Evolutionary conservation across 2,888 invertebrate species (phyloP).

Genomic region (Mystacides longicornis): DNA sequence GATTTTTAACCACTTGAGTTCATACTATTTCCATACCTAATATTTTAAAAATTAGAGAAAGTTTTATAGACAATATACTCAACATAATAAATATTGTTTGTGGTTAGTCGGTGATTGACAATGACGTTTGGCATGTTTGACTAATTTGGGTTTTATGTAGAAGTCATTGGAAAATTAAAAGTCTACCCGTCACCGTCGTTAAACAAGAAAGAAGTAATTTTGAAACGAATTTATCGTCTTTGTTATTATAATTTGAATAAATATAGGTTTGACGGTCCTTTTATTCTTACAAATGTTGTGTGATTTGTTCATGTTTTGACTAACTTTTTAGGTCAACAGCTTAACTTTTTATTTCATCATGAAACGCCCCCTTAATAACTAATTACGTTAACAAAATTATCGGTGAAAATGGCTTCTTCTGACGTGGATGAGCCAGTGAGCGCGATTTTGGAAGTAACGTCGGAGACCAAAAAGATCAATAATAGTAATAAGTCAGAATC

Average conservation of each 20-base stretch:
- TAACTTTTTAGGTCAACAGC: slow-evolving; percentile 8
- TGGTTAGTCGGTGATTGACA: neutral
- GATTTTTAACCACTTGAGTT: no score
- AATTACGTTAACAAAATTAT: neutral
- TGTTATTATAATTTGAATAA: no score
- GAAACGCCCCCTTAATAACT: slow-evolving; percentile 10
- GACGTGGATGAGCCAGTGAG: slow-evolving; percentile 14
- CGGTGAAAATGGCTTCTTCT: slow-evolving; percentile 14
- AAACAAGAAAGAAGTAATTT: no score
- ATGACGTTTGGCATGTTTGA: slow-evolving; percentile 10
- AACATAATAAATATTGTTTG: slow-evolving; percentile 1
- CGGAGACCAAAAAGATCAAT: slow-evolving; percentile 37
- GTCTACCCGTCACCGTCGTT: no score
- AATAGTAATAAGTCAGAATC: slow-evolving; percentile 33
- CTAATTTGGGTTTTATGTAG: neutral
- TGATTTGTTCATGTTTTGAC: no score
- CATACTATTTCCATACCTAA: no score
- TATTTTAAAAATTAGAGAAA: no score
- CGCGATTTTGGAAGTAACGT: slow-evolving; percentile 39
- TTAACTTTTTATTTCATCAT: neutral
- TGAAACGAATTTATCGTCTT: no score
- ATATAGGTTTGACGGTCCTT: no score
- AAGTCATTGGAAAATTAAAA: slow-evolving; percentile 5
- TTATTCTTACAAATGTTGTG: no score
- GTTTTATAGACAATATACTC: no score